phyloP scores from a whole-genome alignment of 2,113 vertebrate species.

The Tichodroma muraria region DNA sequence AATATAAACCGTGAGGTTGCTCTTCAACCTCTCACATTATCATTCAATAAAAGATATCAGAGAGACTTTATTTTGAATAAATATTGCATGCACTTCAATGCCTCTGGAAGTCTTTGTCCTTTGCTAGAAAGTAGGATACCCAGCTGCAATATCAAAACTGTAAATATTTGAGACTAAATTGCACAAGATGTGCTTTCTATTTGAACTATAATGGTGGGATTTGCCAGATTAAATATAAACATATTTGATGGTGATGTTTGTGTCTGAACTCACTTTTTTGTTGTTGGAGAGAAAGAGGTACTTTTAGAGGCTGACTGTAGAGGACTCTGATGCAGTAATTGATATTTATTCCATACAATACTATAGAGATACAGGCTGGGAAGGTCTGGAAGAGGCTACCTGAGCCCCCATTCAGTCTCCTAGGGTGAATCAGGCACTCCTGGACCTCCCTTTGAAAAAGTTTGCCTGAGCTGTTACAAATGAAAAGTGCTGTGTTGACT shows the following conservation, averaged over 20 bases:
- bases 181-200: not conserved
- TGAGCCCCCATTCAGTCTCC: not conserved
- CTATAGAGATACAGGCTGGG: not conserved
- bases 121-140: not conserved
- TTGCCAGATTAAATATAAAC: not conserved
- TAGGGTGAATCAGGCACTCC: not conserved
- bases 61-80: not conserved
- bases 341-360: not conserved
- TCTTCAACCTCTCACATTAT: conserved; percentile 28
- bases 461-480: not conserved
- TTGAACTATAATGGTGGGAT: not conserved
- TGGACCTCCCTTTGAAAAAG: not conserved
- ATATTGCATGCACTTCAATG: not conserved
- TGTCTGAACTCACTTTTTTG: not conserved
- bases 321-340: not conserved
- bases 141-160: not conserved
- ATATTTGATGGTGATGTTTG: not conserved
- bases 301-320: not conserved
- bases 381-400: not conserved
- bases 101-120: not conserved
- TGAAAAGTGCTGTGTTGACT: not conserved
- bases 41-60: conserved; percentile 11
- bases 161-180: conserved; percentile 4
- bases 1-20: not conserved
- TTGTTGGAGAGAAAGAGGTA: not conserved